Base-by-base conservation (phyloP, 1,140 invertebrate genomes). In the Sitophilus oryzae region DNA sequence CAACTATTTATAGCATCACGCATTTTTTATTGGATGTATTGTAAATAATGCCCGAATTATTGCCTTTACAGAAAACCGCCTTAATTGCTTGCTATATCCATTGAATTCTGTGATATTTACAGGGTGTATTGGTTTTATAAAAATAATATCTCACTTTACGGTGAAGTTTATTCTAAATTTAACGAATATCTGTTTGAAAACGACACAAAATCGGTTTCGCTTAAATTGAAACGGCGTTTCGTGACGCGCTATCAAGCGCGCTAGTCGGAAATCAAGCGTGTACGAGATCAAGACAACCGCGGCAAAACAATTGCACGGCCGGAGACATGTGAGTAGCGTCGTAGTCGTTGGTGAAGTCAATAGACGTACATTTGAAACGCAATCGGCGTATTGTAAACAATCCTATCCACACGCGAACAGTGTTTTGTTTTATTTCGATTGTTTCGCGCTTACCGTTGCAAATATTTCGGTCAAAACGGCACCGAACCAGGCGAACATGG, bases 91-190 rank as follows among this genome's bases (percentile, higher is more conserved):
- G 53, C 51, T 35, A n/a, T 42, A 30, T 48, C 11, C 22, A 10
- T 40, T 38, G 45, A 46, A 37, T 51, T 57, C 55, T 57, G 55
- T 57, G 55, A 57, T 57, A 57, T 45, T 20, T 51, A 57, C 55
- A 57, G 55, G 55, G 55, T 57, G 47, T 57, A 43, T 49, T 36
- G 25, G 42, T 43, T 48, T 23, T 25, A 45, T 23, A 25, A 23
- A 45, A 3, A 8, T 20, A 43, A 43, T 16, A 15, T 15, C 8
- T 11, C 19, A 9, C 22, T 43, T 40, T 15, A 8, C 9, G 18
- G 41, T 43, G 41, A 10, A 30, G 23, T 9, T 18, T 11, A 10
- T 45, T 14, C n/a, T 16, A 30, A 19, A 16, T n/a, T n/a, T 44
- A n/a, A 11, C 15, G n/a, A 11, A 44, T 20, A 21, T n/a, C 5